These are phyloP conservation scores for Megamerina dolium DNA, from an alignment of 2,888 invertebrate species.

Conservation along the genomic window DNA sequence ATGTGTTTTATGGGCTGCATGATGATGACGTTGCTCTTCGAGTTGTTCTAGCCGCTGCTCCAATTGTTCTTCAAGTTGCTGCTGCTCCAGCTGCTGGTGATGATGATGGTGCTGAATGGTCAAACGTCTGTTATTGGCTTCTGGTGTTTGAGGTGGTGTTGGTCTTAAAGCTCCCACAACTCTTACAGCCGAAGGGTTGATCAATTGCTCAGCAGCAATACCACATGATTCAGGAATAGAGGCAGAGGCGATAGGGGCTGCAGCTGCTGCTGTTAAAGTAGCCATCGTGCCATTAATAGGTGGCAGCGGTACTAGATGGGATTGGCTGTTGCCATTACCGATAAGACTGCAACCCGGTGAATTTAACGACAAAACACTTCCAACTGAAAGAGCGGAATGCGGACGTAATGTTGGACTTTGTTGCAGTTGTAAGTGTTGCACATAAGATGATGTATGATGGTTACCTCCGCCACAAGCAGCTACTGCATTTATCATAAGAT, in stretches of 20 bases:
- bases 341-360: slow-evolving; percentile 53
- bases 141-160: slow-evolving; percentile 46
- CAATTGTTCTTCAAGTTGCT: slow-evolving; percentile 13
- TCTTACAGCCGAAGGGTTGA: slow-evolving; percentile 51
- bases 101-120: slow-evolving; percentile 33
- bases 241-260: slow-evolving; percentile 22
- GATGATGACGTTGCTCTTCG: too few relatives aligned
- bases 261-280: slow-evolving; percentile 40
- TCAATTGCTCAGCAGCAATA: slow-evolving; percentile 51
- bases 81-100: slow-evolving; percentile 5
- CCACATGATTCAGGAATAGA: slow-evolving; percentile 27
- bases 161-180: slow-evolving; percentile 51
- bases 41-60: slow-evolving; percentile 1
- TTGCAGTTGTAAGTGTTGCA: slow-evolving; percentile 48
- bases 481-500: too few relatives aligned
- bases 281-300: slow-evolving; percentile 48
- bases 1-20: too few relatives aligned
- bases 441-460: too few relatives aligned
- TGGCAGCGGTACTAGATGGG: slow-evolving; percentile 28
- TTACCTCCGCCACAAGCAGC: too few relatives aligned
- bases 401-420: slow-evolving; percentile 64
- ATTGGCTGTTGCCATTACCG: too few relatives aligned
- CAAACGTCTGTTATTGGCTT: slow-evolving; percentile 5
- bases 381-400: too few relatives aligned
- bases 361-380: slow-evolving; percentile 48